These are phyloP conservation scores for Ganaspis brasiliensis DNA, from an alignment of 2,888 invertebrate species.

Conservation along the genomic window DNA sequence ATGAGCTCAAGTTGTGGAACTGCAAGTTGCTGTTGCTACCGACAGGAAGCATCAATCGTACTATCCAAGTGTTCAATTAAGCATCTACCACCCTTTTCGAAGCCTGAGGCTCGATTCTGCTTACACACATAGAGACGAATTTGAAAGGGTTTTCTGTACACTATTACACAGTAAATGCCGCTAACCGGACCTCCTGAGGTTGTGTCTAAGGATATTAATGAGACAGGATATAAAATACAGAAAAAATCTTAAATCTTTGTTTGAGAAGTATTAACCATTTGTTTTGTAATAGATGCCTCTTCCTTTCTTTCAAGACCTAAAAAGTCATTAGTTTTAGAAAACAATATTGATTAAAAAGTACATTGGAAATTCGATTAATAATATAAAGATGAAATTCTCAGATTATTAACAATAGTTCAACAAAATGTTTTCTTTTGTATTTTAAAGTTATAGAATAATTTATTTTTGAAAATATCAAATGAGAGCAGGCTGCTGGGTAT, in stretches of 20 bases:
- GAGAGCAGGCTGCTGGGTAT: too few relatives aligned
- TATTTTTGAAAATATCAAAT: too few relatives aligned
- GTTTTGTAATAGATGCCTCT: too few relatives aligned
- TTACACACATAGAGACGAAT: constrained; percentile 1
- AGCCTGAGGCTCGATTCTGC: neutral
- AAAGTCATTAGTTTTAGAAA: too few relatives aligned
- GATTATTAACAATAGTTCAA: too few relatives aligned
- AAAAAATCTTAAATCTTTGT: neutral
- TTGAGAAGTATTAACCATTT: too few relatives aligned
- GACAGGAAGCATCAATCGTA: constrained; percentile 75
- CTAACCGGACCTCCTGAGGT: neutral
- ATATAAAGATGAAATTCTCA: too few relatives aligned
- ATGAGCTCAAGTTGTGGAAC: constrained; percentile 48
- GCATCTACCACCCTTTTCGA: constrained; percentile 56
- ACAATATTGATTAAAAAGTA: too few relatives aligned
- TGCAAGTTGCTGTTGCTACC: constrained; percentile 66
- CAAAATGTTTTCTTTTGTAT: too few relatives aligned
- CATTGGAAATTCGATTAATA: too few relatives aligned
- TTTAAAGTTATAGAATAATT: too few relatives aligned
- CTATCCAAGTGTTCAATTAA: constrained; percentile 74
- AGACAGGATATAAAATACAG: constrained; percentile 5
- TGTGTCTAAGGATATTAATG: neutral
- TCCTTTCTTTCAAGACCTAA: too few relatives aligned
- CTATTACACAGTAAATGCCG: neutral
- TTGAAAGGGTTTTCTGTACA: constrained; percentile 10